Conservation (phyloP, 1,140 invertebrate species). For the Carcinoscorpius rotundicauda region DNA sequence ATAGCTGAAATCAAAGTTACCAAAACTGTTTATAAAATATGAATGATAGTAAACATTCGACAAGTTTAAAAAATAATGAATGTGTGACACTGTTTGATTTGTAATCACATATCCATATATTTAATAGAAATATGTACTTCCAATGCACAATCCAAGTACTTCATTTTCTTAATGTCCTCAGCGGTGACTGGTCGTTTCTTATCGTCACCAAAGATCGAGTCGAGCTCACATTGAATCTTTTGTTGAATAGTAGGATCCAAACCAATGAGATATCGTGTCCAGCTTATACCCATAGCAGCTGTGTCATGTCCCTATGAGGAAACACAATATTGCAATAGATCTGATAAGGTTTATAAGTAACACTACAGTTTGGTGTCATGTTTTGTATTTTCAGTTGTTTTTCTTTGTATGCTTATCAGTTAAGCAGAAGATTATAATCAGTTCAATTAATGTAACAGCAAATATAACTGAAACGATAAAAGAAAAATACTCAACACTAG, state of each 20-base stretch:
- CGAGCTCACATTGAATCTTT: conserved; percentile 65
- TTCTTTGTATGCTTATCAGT: too few species aligned
- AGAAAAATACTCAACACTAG: too few species aligned
- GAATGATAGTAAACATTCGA: conserved; percentile 29
- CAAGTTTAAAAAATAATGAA: conserved; percentile 28
- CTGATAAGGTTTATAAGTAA: too few species aligned
- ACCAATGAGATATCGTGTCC: conserved; percentile 55
- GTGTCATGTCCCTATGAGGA: conserved; percentile 23
- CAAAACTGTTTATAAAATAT: conserved; percentile 32
- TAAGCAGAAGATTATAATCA: too few species aligned
- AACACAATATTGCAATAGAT: too few species aligned
- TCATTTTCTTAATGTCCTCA: conserved; percentile 51
- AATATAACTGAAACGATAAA: too few species aligned
- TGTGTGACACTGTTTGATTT: conserved; percentile 37
- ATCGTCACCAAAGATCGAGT: conserved; percentile 35
- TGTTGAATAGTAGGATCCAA: conserved; percentile 62
- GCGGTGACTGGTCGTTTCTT: conserved; percentile 32
- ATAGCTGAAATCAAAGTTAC: conserved; percentile 29
- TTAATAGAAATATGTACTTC: conserved; percentile 54
- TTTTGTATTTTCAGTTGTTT: too few species aligned
- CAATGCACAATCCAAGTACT: conserved; percentile 52
- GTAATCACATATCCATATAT: conserved; percentile 27
- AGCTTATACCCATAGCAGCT: conserved; percentile 33
- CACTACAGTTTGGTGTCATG: too few species aligned
- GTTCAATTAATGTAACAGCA: too few species aligned